Evolutionary conservation across 37 sponge, comb jelly and placozoan species (phyloP).

Genomic region (Ephydatia muelleri): DNA sequence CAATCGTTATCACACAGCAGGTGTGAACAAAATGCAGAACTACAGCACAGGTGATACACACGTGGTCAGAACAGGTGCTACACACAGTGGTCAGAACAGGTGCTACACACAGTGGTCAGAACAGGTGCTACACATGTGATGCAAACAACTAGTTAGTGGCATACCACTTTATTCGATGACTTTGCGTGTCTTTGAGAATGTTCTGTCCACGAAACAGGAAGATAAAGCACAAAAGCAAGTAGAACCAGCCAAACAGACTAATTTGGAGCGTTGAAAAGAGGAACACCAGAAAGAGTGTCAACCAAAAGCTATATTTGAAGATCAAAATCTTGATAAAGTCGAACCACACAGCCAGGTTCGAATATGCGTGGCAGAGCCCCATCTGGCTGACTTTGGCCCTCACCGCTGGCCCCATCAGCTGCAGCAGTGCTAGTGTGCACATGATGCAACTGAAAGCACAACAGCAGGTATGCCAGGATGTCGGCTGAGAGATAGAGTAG

Average conservation of each 20-base stretch:
- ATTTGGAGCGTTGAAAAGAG: conserved; percentile 55
- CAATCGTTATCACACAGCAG: too few species aligned
- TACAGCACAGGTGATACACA: too few species aligned
- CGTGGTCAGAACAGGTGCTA: too few species aligned
- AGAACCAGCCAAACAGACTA: conserved; percentile 71
- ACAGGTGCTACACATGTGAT: too few species aligned
- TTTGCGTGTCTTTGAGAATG: conserved; percentile 37
- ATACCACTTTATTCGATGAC: conserved; percentile 22
- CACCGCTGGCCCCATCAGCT: background rate
- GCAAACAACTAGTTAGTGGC: conserved; percentile 4
- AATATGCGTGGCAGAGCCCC: conserved; percentile 7
- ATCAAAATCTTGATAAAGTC: conserved; percentile 59
- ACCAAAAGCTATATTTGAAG: too few species aligned
- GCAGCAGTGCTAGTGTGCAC: conserved; percentile 30
- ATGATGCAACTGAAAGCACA: conserved; percentile 39
- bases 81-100: too few species aligned
- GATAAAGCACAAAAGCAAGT: conserved; percentile 55
- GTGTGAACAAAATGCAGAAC: too few species aligned
- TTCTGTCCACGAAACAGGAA: conserved; percentile 69
- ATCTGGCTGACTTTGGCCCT: background rate
- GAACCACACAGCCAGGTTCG: background rate
- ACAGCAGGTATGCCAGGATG: conserved; percentile 49
- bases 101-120: too few species aligned
- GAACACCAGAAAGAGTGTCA: conserved; percentile 73
- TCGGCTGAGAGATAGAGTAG: conserved; percentile 32